Percentiles rank a stretch among this genome's conserved stretches.
Conservation (phyloP, 2,797 vertebrate genomes). For the Echiichthys vipera region DNA sequence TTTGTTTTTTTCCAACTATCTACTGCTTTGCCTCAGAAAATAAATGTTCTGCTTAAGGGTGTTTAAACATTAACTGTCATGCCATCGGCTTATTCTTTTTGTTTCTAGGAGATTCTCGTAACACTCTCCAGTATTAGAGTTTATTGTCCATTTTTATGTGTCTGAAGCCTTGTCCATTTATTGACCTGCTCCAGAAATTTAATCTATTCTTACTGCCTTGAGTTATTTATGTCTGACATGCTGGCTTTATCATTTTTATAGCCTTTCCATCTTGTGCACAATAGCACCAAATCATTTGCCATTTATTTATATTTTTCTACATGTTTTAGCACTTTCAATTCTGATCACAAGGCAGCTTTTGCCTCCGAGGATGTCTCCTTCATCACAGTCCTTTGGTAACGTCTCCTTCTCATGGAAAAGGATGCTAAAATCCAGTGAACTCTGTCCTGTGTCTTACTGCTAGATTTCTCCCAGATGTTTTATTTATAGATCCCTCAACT, state of each 20-base stretch:
- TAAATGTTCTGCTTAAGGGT: background rate
- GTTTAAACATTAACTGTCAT: conserved; percentile 5
- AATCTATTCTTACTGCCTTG: conserved; percentile 20
- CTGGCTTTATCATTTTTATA: conserved; percentile 11
- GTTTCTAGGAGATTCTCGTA: background rate
- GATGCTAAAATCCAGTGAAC: conserved; percentile 31
- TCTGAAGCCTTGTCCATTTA: conserved; percentile 38
- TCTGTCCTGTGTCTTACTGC: conserved; percentile 25
- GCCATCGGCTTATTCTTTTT: background rate
- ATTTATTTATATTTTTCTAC: background rate
- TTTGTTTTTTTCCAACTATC: background rate
- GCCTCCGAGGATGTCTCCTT: background rate
- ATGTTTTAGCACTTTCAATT: conserved; percentile 4
- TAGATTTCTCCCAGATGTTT: conserved; percentile 38
- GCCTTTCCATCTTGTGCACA: background rate
- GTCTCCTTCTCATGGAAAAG: conserved; percentile 5
- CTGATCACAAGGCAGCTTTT: conserved; percentile 14
- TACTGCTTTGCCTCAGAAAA: conserved; percentile 2
- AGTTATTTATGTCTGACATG: conserved; percentile 41
- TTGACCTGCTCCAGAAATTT: conserved; percentile 25
- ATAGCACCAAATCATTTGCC: conserved; percentile 5
- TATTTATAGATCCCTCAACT: conserved; percentile 40
- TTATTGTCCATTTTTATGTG: conserved; percentile 23
- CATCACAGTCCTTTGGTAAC: conserved; percentile 15
- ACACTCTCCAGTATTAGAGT: conserved; percentile 17